Conservation (phyloP, 1,140 invertebrate genomes). For the Elymnias hypermnestra region DNA sequence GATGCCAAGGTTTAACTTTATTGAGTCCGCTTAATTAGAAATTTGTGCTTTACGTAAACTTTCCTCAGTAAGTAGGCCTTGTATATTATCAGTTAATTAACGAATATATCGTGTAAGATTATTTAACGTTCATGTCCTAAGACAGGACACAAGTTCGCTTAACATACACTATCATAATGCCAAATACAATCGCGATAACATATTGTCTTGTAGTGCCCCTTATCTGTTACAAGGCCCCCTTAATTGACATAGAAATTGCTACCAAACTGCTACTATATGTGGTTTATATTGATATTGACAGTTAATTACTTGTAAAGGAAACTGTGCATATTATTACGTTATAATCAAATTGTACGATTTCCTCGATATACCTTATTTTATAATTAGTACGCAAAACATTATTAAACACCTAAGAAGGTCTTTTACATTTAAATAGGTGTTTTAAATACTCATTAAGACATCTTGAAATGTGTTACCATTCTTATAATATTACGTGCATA, state of each 20-base stretch:
- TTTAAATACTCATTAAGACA: too few relatives aligned
- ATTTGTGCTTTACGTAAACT: neutral
- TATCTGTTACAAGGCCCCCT: slow-evolving; percentile 13
- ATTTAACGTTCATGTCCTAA: slow-evolving; percentile 8
- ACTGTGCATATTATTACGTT: too few relatives aligned
- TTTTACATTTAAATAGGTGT: too few relatives aligned
- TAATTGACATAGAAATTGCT: slow-evolving; percentile 15
- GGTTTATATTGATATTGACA: too few relatives aligned
- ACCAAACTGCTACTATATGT: slow-evolving; percentile 3
- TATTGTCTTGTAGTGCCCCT: slow-evolving; percentile 15
- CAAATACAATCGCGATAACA: slow-evolving; percentile 23
- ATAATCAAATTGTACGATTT: too few relatives aligned
- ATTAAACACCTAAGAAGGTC: too few relatives aligned
- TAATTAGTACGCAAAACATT: too few relatives aligned
- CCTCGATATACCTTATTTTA: too few relatives aligned
- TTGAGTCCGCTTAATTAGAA: too few relatives aligned
- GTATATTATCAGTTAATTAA: neutral
- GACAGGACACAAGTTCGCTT: slow-evolving; percentile 10
- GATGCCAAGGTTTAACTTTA: too few relatives aligned
- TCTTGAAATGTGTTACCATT: slow-evolving; percentile 7
- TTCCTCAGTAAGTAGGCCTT: neutral
- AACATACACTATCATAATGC: slow-evolving; percentile 18
- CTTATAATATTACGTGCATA: slow-evolving; percentile 34
- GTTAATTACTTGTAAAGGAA: too few relatives aligned
- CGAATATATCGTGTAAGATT: slow-evolving; percentile 8